Base-by-base conservation (phyloP, 2,888 invertebrate genomes). In the Euplagia quadripunctaria region DNA sequence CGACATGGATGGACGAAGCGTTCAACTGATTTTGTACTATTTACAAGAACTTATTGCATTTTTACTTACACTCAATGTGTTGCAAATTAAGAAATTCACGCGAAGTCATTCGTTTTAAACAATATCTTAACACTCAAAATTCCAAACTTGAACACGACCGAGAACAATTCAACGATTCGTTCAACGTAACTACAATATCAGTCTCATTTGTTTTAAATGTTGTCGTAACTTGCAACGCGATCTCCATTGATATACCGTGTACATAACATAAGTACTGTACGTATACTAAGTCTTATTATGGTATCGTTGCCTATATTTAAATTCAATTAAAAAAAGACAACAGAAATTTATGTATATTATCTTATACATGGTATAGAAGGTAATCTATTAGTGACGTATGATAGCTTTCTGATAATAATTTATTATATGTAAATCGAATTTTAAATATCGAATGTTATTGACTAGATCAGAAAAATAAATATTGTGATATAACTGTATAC, bases 101-200 rank as follows among this genome's bases (percentile, higher is more conserved):
- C 65, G 9, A 70, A 69, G 61, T 69, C 46, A 61, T 81, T 77
- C 73, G 73, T 72, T 76, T 76, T 73, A 79, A 84, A 82, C 72
- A 79, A 77, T 75, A 80, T 72, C 41, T 75, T 73, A 84, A 77
- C 79, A 77, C 78, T 81, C 82, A 83, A 80, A 79, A 79, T 85
- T 81, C 76, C 83, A 86, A 87, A 87, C 86, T 79, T 86, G 77
- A 87, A 85, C 83, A 87, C 74, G 74, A 76, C 68, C 81, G 74
- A 78, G 79, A 85, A 86, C 81, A 82, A 84, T 75, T 81, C 79
- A 86, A 85, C 81, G 84, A 85, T 75, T 83, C 81, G 79, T 80
- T 86, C 86, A 90, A 91, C 86, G 87, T 90, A 90, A 92, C 92
- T 91, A 93, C 91, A 89, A 88, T 88, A 88, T 93, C 94, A 94